phyloP scores from a whole-genome alignment of 2,113 vertebrate species.

The Ancistrus triradiatus region DNA sequence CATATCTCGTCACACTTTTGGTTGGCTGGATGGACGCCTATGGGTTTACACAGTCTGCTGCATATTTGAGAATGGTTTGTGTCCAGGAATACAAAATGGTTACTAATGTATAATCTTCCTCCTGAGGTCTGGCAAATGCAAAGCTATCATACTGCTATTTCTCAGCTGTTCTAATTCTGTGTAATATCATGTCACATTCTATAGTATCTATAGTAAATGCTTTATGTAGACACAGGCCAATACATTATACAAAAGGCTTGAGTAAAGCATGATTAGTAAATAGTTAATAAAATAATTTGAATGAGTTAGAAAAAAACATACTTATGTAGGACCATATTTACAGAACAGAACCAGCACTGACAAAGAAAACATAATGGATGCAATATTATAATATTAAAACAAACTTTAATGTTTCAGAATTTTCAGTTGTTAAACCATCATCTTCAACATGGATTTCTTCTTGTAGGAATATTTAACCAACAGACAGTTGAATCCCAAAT shows the following conservation, averaged over 20 bases:
- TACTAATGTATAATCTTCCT: conserved; percentile 43
- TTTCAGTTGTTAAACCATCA: too few relatives aligned
- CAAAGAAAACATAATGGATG: too few relatives aligned
- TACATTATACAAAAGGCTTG: background rate
- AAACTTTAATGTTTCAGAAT: too few relatives aligned
- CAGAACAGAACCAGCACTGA: too few relatives aligned
- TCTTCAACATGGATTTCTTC: too few relatives aligned
- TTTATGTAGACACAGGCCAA: background rate
- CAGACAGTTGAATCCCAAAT: too few relatives aligned
- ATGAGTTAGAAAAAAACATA: too few relatives aligned
- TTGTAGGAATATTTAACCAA: too few relatives aligned
- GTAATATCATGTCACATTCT: background rate
- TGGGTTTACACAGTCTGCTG: conserved; percentile 35
- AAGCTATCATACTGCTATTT: background rate
- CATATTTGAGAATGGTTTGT: conserved; percentile 40
- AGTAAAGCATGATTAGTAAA: background rate
- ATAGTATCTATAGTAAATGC: background rate
- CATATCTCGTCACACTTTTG: conserved; percentile 34
- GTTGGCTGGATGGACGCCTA: conserved; percentile 37
- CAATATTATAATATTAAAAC: too few relatives aligned
- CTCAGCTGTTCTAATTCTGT: conserved; percentile 18
- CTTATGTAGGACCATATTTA: too few relatives aligned
- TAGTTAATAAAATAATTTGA: too few relatives aligned
- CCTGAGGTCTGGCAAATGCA: conserved; percentile 21
- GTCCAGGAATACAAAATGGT: conserved; percentile 37